phyloP scores from a whole-genome alignment of 2,113 vertebrate genomes.

The Cyanistes caeruleus region DNA sequence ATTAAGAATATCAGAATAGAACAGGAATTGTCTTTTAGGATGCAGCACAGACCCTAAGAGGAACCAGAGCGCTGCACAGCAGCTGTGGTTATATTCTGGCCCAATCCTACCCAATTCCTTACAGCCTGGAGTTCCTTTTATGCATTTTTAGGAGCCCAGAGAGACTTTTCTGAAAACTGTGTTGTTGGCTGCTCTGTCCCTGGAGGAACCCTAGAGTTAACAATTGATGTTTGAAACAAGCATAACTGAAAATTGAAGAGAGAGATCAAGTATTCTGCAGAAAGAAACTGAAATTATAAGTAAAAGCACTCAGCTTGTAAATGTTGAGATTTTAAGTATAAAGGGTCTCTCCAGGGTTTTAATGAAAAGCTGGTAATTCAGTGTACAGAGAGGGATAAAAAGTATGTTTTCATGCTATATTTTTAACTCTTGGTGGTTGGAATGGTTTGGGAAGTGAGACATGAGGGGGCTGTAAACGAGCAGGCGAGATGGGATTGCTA shows the following conservation, averaged over 20 bases:
- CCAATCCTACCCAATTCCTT: neutral
- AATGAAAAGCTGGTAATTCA: constrained; percentile 53
- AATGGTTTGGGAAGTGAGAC: constrained; percentile 54
- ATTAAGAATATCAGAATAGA: neutral
- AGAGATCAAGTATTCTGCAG: constrained; percentile 28
- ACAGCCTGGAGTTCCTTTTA: neutral
- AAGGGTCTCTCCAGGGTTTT: constrained; percentile 47
- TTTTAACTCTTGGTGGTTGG: constrained; percentile 48
- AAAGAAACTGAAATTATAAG: constrained; percentile 59
- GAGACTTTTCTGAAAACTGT: constrained; percentile 46
- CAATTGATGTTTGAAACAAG: constrained; percentile 59
- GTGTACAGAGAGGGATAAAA: neutral
- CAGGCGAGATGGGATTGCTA: constrained; percentile 38
- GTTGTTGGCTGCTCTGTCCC: constrained; percentile 39
- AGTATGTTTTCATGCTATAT: neutral
- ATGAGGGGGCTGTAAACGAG: constrained; percentile 43
- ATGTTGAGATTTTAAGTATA: constrained; percentile 45
- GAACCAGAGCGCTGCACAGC: neutral
- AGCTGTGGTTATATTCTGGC: neutral
- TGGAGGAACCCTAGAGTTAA: constrained; percentile 44
- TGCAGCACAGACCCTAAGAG: neutral
- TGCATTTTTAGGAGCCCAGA: neutral
- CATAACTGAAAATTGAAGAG: constrained; percentile 41
- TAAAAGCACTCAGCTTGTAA: constrained; percentile 66
- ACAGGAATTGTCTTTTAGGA: neutral